Conservation (phyloP, 2,888 invertebrate genomes). For the Platycnemis pennipes region DNA sequence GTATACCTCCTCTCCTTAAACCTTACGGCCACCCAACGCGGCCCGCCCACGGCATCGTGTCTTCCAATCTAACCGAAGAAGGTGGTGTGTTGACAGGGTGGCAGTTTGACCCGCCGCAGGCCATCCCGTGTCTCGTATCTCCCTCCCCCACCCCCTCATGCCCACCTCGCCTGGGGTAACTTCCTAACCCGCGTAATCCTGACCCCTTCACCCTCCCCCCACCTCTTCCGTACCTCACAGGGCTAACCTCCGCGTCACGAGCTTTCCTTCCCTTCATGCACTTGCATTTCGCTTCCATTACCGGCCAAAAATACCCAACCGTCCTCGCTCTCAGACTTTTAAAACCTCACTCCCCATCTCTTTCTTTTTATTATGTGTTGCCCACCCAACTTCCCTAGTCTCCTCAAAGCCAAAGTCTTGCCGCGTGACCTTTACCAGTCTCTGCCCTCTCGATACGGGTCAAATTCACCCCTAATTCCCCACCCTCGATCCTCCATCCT, state of each 20-base stretch:
- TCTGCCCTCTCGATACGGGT: neutral
- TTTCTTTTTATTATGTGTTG: neutral
- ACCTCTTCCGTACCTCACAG: neutral
- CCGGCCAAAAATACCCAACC: conserved; percentile 42
- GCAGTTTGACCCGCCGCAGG: conserved; percentile 52
- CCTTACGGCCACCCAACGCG: neutral
- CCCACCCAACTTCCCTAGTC: neutral
- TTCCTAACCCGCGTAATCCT: neutral
- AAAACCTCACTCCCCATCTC: neutral
- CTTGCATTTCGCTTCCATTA: conserved; percentile 63
- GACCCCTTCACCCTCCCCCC: neutral
- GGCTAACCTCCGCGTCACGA: conserved; percentile 3
- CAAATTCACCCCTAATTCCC: neutral
- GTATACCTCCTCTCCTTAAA: neutral
- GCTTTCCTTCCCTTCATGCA: neutral
- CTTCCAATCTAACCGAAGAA: conserved; percentile 51
- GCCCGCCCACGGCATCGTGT: neutral
- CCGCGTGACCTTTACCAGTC: neutral
- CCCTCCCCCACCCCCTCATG: neutral
- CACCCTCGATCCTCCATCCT: neutral
- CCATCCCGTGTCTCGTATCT: neutral
- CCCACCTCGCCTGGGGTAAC: neutral
- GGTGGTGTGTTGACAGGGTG: conserved; percentile 61
- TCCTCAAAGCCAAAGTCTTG: neutral
- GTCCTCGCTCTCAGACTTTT: neutral